Conservation (phyloP, 2,888 invertebrate genomes). For the Hedya salicella region DNA sequence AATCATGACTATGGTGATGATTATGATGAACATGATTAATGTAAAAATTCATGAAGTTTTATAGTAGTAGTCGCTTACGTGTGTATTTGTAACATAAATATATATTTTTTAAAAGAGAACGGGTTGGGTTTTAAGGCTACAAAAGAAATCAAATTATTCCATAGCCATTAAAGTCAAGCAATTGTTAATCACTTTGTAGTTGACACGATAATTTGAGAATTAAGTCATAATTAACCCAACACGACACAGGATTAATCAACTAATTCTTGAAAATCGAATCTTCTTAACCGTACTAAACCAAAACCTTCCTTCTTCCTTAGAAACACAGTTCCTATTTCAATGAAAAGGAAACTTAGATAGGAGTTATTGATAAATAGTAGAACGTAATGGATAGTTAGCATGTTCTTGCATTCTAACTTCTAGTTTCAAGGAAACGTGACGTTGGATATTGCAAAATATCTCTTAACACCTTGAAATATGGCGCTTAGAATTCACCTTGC, state of each 20-base stretch:
- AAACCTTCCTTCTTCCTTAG: background rate
- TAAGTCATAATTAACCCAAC: conserved; percentile 38
- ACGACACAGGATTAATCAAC: conserved; percentile 10
- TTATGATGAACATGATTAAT: too few species aligned
- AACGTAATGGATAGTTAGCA: conserved; percentile 41
- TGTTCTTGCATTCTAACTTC: conserved; percentile 23
- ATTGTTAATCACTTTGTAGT: conserved; percentile 23
- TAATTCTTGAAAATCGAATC: conserved; percentile 2
- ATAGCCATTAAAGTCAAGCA: conserved; percentile 10
- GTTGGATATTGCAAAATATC: background rate
- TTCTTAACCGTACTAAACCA: background rate
- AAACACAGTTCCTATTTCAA: background rate
- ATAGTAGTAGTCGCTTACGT: too few species aligned
- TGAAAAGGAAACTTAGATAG: background rate
- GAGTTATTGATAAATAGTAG: background rate
- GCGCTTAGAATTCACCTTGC: background rate
- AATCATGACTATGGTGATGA: too few species aligned
- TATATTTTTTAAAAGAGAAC: too few species aligned
- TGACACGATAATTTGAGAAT: conserved; percentile 35
- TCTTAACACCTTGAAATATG: conserved; percentile 12
- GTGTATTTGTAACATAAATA: too few species aligned
- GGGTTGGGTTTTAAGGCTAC: background rate
- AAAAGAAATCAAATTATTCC: conserved; percentile 1
- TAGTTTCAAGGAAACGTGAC: conserved; percentile 4
- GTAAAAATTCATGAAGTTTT: too few species aligned